Percentiles rank a stretch among this genome's conserved stretches.
Evolutionary conservation across 2,113 vertebrate genomes (phyloP).

Genomic region (Misgurnus anguillicaudatus): DNA sequence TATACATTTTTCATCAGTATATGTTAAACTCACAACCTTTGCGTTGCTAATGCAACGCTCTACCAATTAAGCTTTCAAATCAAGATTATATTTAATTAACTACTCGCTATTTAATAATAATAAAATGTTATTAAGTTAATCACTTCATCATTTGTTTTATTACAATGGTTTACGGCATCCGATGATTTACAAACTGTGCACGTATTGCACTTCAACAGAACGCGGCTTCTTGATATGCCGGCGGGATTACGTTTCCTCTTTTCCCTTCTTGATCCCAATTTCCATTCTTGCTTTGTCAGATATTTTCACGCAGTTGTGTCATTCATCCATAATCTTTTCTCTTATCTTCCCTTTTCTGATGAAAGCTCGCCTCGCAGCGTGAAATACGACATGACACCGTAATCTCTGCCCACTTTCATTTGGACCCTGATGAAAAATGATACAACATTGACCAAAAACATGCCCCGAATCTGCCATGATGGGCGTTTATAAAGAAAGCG

Average conservation of each 20-base stretch:
- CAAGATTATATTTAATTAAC: no score
- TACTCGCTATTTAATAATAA: no score
- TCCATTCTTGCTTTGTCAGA: constrained; percentile 23
- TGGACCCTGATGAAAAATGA: neutral
- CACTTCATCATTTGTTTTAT: neutral
- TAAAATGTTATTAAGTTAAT: no score
- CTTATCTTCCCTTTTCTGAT: constrained; percentile 42
- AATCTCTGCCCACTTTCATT: constrained; percentile 51
- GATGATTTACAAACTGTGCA: neutral
- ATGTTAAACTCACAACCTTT: no score
- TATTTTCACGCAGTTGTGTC: constrained; percentile 17
- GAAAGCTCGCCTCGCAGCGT: constrained; percentile 28
- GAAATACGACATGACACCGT: constrained; percentile 47
- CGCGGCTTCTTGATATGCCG: constrained; percentile 6
- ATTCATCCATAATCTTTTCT: constrained; percentile 34
- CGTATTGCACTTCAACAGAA: neutral
- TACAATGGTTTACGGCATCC: no score
- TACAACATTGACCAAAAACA: neutral
- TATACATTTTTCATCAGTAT: no score
- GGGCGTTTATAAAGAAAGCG: neutral
- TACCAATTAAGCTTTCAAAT: no score
- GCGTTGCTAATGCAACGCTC: no score
- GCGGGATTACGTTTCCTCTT: neutral
- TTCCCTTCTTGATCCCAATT: constrained; percentile 1
- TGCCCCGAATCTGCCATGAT: neutral